These are phyloP conservation scores for Microcebus lehilahytsara DNA, from an alignment of 2,113 vertebrate species.

Conservation along the genomic window DNA sequence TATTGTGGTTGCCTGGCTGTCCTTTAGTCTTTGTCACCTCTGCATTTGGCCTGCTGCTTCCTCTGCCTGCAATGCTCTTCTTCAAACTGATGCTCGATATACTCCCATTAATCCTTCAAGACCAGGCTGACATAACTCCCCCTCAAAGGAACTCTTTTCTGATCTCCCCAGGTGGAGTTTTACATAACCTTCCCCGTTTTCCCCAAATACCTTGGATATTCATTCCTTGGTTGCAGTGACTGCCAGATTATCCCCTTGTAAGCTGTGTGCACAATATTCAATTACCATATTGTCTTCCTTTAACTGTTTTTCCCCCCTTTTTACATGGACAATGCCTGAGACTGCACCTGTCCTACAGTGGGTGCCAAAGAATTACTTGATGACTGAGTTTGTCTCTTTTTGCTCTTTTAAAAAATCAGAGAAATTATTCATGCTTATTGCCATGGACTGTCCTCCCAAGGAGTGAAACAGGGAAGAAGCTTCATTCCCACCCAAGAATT, in stretches of 20 bases:
- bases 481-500: not conserved
- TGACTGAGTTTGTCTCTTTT: not conserved
- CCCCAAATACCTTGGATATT: not conserved
- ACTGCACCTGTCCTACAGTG: not conserved
- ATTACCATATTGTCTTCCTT: not conserved
- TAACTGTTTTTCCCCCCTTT: not conserved
- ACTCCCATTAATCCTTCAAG: not conserved
- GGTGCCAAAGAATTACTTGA: not conserved
- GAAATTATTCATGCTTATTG: not conserved
- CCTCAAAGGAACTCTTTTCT: not conserved
- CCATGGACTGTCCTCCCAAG: not conserved
- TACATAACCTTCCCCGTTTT: not conserved
- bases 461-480: not conserved
- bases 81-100: not conserved
- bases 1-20: fast-evolving
- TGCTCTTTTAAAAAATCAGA: not conserved
- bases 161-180: not conserved
- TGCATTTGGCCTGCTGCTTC: not conserved
- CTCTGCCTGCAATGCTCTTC: not conserved
- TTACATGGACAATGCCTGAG: not conserved
- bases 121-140: not conserved
- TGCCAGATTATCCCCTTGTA: not conserved
- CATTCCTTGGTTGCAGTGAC: not conserved
- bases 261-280: not conserved
- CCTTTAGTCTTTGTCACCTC: too few relatives aligned